Percentiles rank a stretch among this genome's conserved stretches.
Conservation (phyloP, 2,888 invertebrate genomes). For the Hyposoter didymator region DNA sequence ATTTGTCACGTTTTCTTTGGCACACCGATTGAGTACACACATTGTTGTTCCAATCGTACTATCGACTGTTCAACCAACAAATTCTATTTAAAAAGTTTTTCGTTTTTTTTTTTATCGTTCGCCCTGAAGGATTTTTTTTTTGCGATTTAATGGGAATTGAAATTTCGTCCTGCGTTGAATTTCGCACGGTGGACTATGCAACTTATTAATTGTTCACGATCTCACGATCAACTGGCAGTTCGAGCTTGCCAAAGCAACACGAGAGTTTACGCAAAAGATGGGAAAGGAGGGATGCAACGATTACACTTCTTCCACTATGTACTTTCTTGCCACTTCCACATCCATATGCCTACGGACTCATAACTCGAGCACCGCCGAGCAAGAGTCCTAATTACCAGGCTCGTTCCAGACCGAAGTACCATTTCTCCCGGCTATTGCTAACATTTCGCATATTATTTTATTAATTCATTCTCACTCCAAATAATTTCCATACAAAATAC, state of each 20-base stretch:
- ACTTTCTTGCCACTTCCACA: constrained; percentile 70
- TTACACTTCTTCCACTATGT: constrained; percentile 62
- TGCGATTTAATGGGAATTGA: background rate
- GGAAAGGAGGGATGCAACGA: constrained; percentile 72
- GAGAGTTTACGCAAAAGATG: constrained; percentile 67
- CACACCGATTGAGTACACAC: constrained; percentile 45
- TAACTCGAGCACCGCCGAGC: constrained; percentile 36
- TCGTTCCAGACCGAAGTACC: constrained; percentile 54
- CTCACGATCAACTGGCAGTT: constrained; percentile 76
- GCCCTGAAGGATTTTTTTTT: background rate
- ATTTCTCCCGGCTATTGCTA: constrained; percentile 27
- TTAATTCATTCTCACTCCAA: constrained; percentile 50
- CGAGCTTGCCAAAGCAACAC: constrained; percentile 70
- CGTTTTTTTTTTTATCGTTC: background rate
- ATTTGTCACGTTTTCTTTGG: constrained; percentile 42
- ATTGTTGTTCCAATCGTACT: constrained; percentile 41
- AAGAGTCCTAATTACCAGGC: constrained; percentile 62
- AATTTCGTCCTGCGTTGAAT: constrained; percentile 14
- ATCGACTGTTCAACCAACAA: background rate
- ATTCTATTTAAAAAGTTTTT: background rate
- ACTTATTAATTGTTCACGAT: constrained; percentile 80
- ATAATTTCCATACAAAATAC: constrained; percentile 19
- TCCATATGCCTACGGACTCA: constrained; percentile 24
- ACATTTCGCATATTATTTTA: constrained; percentile 38
- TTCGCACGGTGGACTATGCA: constrained; percentile 53